These are phyloP conservation scores for Pantherophis alleghaniensis DNA, from an alignment of 2,797 vertebrate species.

Conservation along the genomic window DNA sequence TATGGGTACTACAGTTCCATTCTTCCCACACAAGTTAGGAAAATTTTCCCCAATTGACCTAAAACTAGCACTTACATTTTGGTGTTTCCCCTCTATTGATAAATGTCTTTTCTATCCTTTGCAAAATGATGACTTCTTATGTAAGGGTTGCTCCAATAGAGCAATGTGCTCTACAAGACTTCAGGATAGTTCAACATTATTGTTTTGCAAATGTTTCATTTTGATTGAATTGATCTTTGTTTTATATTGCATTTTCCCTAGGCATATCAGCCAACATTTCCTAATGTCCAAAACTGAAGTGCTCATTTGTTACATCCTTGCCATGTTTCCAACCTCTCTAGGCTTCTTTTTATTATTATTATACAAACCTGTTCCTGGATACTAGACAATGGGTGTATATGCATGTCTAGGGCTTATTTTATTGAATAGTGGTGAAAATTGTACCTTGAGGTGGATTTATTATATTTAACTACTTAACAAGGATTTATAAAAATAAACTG, in stretches of 20 bases:
- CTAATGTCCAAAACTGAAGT: constrained; percentile 14
- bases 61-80: not conserved
- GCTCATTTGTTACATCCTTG: constrained; percentile 57
- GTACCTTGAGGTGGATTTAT: constrained; percentile 50
- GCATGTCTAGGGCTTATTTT: constrained; percentile 54
- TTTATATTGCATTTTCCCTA: constrained; percentile 56
- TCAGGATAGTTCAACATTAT: constrained; percentile 7
- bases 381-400: constrained; percentile 36
- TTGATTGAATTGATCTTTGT: constrained; percentile 27
- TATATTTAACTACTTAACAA: constrained; percentile 56
- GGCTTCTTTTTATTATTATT: constrained; percentile 44
- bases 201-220: constrained; percentile 25
- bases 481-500: constrained; percentile 64
- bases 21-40: not conserved
- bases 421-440: constrained; percentile 59
- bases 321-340: constrained; percentile 51
- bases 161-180: not conserved
- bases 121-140: not conserved
- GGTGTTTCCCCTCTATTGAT: not conserved
- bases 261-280: constrained; percentile 37
- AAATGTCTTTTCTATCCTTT: not conserved
- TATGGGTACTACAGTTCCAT: not conserved
- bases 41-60: not conserved
- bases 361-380: constrained; percentile 52
- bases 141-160: not conserved